Base-by-base conservation (phyloP, 2,797 vertebrate species). In the Gambusia yucatana region DNA sequence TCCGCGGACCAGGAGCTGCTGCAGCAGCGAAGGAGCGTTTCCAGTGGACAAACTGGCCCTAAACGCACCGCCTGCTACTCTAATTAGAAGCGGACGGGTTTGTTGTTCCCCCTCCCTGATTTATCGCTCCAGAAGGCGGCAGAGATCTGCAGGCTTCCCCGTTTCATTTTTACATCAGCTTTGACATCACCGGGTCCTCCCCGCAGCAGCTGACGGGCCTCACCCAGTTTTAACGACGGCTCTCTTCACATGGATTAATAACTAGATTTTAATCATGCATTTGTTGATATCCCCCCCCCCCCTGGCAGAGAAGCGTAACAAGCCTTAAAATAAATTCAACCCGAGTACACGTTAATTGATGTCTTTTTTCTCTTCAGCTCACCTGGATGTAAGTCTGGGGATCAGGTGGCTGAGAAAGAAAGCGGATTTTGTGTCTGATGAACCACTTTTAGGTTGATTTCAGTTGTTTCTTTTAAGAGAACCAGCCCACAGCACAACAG, bases 121-220 rank as follows among this genome's bases (percentile, higher is more conserved):
- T 84, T 83, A 80, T 80, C 81, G 76, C 67, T 83, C 80, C 82
- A 81, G 79, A 82, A 78, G 74, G 77, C 81, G 84, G 52, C 76
- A 43, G 79, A 87, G 86, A 88, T 89, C 75, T 71, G 73, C 87
- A 94, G 93, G 92, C 78, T 94, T 93, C 89, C 93, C 92, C 75
- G 4, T 87, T 90, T 89, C 52, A 80, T 80, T 90, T 93, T 81
- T 86, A 86, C 91, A 93, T 93, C 94, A 93, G 91, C 88, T 82
- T 93, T 93, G 92, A 95, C 93, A 94, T 94, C 93, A 94, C 78
- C 39, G 91, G 84, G 84, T 88, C 86, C 88, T 91, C 92, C 84
- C 80, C 71, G 44, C 72, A 77, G 72, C 43, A 81, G 72, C 73
- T 30, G 75, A 82, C 63, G 80, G 82, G 77, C 78, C 84, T 83